A percentile compares a stretch with the other conserved stretches of the same genome.
Conservation (phyloP, 2,888 invertebrate genomes). For the Euproctis similis region DNA sequence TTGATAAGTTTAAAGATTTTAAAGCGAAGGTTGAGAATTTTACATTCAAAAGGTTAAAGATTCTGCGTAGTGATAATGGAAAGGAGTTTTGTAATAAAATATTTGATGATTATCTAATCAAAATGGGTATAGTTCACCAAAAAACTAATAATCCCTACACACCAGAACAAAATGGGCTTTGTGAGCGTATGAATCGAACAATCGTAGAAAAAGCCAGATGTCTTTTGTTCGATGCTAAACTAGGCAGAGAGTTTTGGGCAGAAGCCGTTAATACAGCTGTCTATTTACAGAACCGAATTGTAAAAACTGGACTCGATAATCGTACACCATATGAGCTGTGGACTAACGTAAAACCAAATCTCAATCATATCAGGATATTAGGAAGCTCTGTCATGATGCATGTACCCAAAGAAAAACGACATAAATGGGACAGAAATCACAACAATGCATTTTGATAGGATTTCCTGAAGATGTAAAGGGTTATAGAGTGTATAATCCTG, state of each 20-base stretch:
- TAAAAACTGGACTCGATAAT: background rate
- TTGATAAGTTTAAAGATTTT: too few species aligned
- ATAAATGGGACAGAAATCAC: background rate
- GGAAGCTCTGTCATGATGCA: constrained; percentile 2
- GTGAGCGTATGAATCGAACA: background rate
- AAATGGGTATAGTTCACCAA: background rate
- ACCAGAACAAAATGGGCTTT: constrained; percentile 2
- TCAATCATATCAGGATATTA: constrained; percentile 3
- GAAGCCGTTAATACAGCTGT: constrained; percentile 2
- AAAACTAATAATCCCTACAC: background rate
- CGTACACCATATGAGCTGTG: constrained; percentile 2
- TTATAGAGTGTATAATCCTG: too few species aligned
- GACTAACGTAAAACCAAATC: background rate
- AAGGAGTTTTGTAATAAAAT: background rate
- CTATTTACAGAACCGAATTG: constrained; percentile 1
- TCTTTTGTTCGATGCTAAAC: constrained; percentile 1
- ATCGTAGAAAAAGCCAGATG: constrained; percentile 1
- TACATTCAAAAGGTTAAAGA: constrained; percentile 3
- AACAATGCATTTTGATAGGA: background rate
- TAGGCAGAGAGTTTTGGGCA: background rate
- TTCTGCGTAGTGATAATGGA: constrained; percentile 3
- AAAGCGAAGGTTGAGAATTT: constrained; percentile 15
- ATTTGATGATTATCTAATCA: background rate
- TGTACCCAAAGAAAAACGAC: background rate
- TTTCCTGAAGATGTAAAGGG: too few species aligned